Conservation (phyloP, 2,797 vertebrate species). For the Saxicola maurus region DNA sequence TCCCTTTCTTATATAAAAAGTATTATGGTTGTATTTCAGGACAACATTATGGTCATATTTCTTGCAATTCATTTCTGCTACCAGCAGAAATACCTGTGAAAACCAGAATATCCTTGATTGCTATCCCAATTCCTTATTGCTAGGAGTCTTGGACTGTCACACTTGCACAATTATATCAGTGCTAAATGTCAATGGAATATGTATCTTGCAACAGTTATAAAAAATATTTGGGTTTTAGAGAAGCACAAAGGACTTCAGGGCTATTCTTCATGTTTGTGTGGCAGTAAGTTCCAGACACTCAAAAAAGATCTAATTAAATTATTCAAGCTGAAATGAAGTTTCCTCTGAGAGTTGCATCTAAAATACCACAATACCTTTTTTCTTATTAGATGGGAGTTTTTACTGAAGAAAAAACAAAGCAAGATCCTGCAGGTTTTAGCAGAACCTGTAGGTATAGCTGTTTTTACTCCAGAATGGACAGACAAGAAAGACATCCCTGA, state of each 20-base stretch:
- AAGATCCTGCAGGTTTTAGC: neutral
- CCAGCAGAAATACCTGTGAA: neutral
- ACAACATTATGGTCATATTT: neutral
- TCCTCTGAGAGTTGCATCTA: neutral
- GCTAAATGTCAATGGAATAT: neutral
- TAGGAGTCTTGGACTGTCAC: neutral
- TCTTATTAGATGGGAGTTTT: neutral
- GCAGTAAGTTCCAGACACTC: neutral
- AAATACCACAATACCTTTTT: neutral
- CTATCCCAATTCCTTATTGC: neutral
- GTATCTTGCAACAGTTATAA: neutral
- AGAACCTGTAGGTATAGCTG: neutral
- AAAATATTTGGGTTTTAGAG: neutral
- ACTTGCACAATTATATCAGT: neutral
- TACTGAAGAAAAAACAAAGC: neutral
- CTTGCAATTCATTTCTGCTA: neutral
- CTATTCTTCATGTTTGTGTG: neutral
- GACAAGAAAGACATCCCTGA: neutral
- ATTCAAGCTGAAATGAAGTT: neutral
- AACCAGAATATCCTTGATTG: neutral
- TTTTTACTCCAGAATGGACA: neutral
- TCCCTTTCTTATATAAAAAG: neutral
- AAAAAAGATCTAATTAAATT: neutral
- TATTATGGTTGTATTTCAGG: neutral
- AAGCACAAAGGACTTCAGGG: neutral